Evolutionary conservation across 2,797 vertebrate genomes (phyloP), one percentile per base, ranked within the genome.

Genomic region (Ptychadena robeensis): DNA sequence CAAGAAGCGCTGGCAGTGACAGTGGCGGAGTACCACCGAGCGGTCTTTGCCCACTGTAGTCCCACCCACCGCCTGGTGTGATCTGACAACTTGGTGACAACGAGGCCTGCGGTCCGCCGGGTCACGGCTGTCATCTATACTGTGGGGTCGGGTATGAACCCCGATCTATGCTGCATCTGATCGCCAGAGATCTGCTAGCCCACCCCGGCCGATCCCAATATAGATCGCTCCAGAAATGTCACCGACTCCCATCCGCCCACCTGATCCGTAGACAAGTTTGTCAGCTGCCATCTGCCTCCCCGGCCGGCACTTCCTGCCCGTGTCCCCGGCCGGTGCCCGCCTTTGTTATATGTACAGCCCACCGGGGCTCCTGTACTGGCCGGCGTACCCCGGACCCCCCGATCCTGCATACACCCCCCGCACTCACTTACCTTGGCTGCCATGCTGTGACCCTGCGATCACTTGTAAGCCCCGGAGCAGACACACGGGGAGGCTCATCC

Each of bases 391-490:
- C 40, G 28, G 0, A 28, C 72, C n/a, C n/a, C n/a, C n/a, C n/a
- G n/a, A n/a, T n/a, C n/a, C n/a, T n/a, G n/a, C n/a, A n/a, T n/a
- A n/a, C n/a, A n/a, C n/a, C n/a, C n/a, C n/a, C n/a, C n/a, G n/a
- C n/a, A n/a, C n/a, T n/a, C 8, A 5, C 80, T 73, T 82, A 82
- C 81, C 81, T 82, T 82, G 67, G 53, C n/a, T 61, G 81, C 81
- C 81, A 82, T 82, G 48, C 61, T 77, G 73, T 75, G 81, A 67
- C 53, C 73, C 81, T 63, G 8, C 81, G 73, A 44, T 69, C 9
- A 27, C 81, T 82, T 34, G 35, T 68, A 64, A n/a, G 48, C 64
- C 57, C 81, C 34, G 72, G 63, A 82, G 73, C 72, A 72, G 78
- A 69, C 30, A 70, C 27, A 76, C 64, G 30, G 44, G 2, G 64